Conservation (phyloP, 2,113 vertebrate genomes). For the Egretta garzetta region DNA sequence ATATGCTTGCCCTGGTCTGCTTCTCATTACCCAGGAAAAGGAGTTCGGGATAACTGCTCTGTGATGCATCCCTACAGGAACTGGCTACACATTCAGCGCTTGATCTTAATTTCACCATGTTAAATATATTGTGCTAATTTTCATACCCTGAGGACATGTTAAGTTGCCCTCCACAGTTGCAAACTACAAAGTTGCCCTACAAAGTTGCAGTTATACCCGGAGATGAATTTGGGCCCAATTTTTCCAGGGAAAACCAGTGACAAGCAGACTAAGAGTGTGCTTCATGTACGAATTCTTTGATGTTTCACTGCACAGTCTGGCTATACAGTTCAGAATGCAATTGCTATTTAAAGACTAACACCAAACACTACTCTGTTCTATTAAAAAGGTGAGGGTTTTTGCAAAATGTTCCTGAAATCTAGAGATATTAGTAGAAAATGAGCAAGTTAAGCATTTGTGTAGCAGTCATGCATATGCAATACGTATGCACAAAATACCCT, state of each 20-base stretch:
- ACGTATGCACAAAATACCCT: background rate
- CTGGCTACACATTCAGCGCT: background rate
- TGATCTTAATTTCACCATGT: background rate
- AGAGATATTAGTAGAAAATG: background rate
- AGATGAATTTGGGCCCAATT: background rate
- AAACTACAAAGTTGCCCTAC: background rate
- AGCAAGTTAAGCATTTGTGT: background rate
- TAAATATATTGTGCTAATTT: background rate
- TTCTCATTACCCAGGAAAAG: background rate
- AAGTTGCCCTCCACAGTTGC: background rate
- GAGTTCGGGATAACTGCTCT: background rate
- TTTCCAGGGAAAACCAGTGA: background rate
- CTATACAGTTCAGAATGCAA: background rate
- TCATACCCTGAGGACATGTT: background rate
- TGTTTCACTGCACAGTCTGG: background rate
- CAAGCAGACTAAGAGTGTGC: background rate
- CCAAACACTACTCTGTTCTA: background rate
- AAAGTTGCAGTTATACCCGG: background rate
- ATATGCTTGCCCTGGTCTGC: background rate
- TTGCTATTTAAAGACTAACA: background rate
- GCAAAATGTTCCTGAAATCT: background rate
- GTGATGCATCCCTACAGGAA: background rate
- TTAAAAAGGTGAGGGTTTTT: background rate
- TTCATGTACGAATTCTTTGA: fast-evolving
- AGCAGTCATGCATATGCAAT: background rate